Conservation (phyloP, 2,888 invertebrate species). For the Scaptomyza tumidula region DNA sequence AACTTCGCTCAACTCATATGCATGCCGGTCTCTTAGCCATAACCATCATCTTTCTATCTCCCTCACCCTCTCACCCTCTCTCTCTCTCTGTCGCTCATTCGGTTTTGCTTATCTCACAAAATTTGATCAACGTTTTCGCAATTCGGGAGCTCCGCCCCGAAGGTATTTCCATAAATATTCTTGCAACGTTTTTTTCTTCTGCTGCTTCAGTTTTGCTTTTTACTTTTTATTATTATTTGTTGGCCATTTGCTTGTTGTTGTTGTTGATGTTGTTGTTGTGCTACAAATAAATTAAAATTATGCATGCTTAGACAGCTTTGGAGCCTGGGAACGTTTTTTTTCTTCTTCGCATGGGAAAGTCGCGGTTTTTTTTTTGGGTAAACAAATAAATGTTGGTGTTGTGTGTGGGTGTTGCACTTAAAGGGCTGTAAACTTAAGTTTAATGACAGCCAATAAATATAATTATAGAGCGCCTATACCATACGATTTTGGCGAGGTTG, state of each 20-base stretch:
- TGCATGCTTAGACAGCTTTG: conserved; percentile 74
- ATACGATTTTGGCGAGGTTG: background rate
- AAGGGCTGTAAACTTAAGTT: conserved; percentile 25
- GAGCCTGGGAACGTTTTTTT: conserved; percentile 64
- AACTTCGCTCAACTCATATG: conserved; percentile 50
- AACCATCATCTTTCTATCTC: conserved; percentile 20
- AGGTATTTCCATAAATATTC: conserved; percentile 81
- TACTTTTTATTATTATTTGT: conserved; percentile 72
- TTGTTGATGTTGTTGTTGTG: conserved; percentile 47
- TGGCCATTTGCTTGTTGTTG: conserved; percentile 49
- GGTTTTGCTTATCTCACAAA: conserved; percentile 66
- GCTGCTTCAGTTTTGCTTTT: conserved; percentile 38
- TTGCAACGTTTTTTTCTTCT: conserved; percentile 29
- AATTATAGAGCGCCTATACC: background rate
- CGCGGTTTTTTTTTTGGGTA: conserved; percentile 18
- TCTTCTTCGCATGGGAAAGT: conserved; percentile 45
- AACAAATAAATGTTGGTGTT: conserved; percentile 46
- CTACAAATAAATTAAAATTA: conserved; percentile 81
- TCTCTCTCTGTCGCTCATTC: background rate
- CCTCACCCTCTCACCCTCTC: background rate
- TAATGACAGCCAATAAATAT: conserved; percentile 25
- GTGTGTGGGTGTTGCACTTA: conserved; percentile 58
- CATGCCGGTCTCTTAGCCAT: conserved; percentile 44
- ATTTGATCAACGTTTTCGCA: conserved; percentile 83
- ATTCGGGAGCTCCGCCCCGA: conserved; percentile 84